Evolutionary conservation across 1,140 invertebrate species (phyloP).

Genomic region (Apis cerana): DNA sequence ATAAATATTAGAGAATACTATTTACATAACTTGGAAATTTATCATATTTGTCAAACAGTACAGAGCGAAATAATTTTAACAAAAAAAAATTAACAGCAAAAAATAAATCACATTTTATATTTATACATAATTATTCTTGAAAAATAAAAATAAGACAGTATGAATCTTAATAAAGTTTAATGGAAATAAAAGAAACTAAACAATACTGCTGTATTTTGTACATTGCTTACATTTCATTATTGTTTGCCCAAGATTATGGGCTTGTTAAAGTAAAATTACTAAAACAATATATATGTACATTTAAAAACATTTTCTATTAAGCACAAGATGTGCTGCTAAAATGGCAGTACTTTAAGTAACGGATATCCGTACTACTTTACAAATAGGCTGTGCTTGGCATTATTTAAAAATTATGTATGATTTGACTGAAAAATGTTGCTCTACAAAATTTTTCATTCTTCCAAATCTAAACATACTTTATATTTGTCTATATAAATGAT

Average conservation of each 20-base stretch:
- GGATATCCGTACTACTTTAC: constrained; percentile 42
- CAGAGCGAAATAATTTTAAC: constrained; percentile 5
- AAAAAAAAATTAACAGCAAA: constrained; percentile 8
- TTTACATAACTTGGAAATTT: constrained; percentile 1
- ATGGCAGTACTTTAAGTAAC: constrained; percentile 55
- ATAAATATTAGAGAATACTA: constrained; percentile 20
- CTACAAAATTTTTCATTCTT: constrained; percentile 42
- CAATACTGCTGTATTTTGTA: constrained; percentile 48
- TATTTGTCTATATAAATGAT: constrained; percentile 51
- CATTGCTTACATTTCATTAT: constrained; percentile 9
- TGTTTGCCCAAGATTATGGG: neutral
- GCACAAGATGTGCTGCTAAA: constrained; percentile 39
- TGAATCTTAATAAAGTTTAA: constrained; percentile 12
- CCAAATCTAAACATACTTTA: constrained; percentile 38
- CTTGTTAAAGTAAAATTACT: constrained; percentile 29
- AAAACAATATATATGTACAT: constrained; percentile 43
- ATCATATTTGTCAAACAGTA: neutral
- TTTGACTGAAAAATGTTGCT: constrained; percentile 57
- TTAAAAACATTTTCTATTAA: constrained; percentile 47
- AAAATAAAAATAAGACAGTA: constrained; percentile 28
- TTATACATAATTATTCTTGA: neutral
- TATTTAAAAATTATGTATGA: constrained; percentile 44
- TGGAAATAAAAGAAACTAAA: constrained; percentile 26
- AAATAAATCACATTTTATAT: constrained; percentile 38
- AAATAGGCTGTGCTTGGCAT: constrained; percentile 39